Evolutionary conservation across 92 coral and sea anemone species (phyloP), one percentile per base, ranked within the genome.

Genomic region (Palythoa heliodiscus): DNA sequence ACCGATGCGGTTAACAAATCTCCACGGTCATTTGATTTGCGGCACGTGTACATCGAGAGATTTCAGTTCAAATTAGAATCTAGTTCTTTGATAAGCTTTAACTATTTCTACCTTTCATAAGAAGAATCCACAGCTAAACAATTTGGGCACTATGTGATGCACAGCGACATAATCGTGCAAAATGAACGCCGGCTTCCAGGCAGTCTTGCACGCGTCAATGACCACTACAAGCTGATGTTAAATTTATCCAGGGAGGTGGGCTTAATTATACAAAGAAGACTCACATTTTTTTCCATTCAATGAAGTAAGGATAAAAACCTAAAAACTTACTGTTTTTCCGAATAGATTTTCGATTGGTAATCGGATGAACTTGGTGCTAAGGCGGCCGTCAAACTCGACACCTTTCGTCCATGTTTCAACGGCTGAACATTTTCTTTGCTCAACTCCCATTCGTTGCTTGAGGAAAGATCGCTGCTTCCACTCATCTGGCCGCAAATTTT

Each of bases 381-480:
- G 24, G 98, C 98, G 38, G 95, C 96, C 22, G 92, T 91, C 70
- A 96, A 86, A 77, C 91, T 91, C 82, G 98, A 95, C 82, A 96
- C 82, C 88, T 94, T 96, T 86, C 98, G 87, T 11, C 98, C 98
- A 83, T 88, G 92, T 88, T 96, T 96, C 80, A 92, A 83, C 55
- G 98, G 98, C 76, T 94, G 98, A 13, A 96, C 98, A 72, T 96
- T 96, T 89, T 96, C 98, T 85, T 96, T 96, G 86, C 98, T 94
- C 66, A 96, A 85, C 73, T 96, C 98, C 98, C 98, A 96, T 86
- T 96, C 98, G 40, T 90, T 96, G n/a, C 93, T 82, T 52, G 88
- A 76, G 63, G 87, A 76, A 73, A 91, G 76, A 85, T 92, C 87
- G 24, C 90, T 74, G 71, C 71, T 82, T 60, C 73, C 91, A 53